phyloP scores from a whole-genome alignment of 2,113 vertebrate genomes.

The Girardinichthys multiradiatus region DNA sequence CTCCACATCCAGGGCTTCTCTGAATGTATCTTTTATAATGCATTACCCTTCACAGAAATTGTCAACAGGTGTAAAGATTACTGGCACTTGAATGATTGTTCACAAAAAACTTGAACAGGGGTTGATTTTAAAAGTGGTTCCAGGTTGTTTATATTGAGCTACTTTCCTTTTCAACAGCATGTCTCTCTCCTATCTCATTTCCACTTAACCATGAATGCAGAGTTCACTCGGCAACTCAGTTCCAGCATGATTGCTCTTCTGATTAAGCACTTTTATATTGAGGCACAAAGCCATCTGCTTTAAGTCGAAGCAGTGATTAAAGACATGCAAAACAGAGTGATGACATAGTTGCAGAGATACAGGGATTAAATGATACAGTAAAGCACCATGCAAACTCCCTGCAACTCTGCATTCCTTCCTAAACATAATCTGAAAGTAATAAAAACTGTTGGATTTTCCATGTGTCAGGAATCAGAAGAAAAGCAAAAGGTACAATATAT shows the following conservation, averaged over 20 bases:
- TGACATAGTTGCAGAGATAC: neutral
- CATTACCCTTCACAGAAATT: neutral
- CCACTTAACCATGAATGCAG: constrained; percentile 5
- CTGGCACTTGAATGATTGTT: neutral
- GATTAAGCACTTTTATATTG: constrained; percentile 8
- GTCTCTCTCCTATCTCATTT: neutral
- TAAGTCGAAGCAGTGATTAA: constrained; percentile 15
- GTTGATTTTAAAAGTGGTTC: constrained; percentile 37
- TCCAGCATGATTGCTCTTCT: constrained; percentile 18
- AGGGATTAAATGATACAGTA: neutral
- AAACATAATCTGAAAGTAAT: neutral
- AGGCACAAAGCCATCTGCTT: constrained; percentile 3
- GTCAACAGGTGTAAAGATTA: neutral
- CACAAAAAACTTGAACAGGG: neutral
- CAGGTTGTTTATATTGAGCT: constrained; percentile 12
- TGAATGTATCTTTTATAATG: neutral
- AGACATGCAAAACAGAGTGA: neutral
- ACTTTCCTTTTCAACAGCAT: constrained; percentile 15
- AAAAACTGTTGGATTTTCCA: neutral
- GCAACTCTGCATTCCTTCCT: constrained; percentile 1
- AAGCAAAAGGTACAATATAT: too few relatives aligned
- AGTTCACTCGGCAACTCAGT: neutral
- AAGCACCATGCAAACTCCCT: neutral
- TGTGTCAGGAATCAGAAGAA: too few relatives aligned
- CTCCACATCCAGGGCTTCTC: neutral